These are phyloP conservation scores for Monopterus albus DNA, from an alignment of 2,113 vertebrate genomes.

Conservation along the genomic window DNA sequence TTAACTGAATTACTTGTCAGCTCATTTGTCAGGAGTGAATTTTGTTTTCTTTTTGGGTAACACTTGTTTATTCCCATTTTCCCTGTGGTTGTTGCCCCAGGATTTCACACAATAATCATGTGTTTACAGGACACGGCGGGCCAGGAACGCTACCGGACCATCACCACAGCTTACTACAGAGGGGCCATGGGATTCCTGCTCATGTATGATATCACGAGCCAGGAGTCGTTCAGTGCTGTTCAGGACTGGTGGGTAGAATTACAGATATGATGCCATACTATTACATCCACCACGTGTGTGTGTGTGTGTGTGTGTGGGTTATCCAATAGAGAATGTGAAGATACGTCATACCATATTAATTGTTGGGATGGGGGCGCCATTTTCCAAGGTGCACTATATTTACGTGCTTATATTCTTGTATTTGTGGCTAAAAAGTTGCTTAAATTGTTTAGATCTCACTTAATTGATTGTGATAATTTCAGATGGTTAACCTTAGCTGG, in stretches of 20 bases:
- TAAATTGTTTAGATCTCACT: too few relatives aligned
- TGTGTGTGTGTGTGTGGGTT: background rate
- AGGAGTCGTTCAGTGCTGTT: conserved; percentile 86
- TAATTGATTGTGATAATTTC: too few relatives aligned
- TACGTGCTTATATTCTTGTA: too few relatives aligned
- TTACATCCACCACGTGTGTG: background rate
- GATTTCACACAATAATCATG: background rate
- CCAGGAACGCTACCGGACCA: conserved; percentile 88
- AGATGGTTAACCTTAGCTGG: too few relatives aligned
- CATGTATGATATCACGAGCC: conserved; percentile 88
- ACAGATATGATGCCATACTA: background rate
- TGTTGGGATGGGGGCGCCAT: too few relatives aligned
- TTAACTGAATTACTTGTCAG: too few relatives aligned
- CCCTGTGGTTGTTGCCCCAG: background rate
- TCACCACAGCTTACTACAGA: conserved; percentile 89
- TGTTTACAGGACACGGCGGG: conserved; percentile 86
- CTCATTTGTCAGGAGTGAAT: background rate
- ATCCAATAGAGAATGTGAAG: background rate
- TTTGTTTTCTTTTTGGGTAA: background rate
- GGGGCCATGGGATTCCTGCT: conserved; percentile 90
- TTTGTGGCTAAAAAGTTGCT: too few relatives aligned
- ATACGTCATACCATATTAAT: background rate
- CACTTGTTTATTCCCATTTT: background rate
- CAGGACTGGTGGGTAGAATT: conserved; percentile 83
- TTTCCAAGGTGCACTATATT: too few relatives aligned